Evolutionary conservation across 2,113 vertebrate species (phyloP), one percentile per base, ranked within the genome.

Genomic region (Lophius piscatorius): DNA sequence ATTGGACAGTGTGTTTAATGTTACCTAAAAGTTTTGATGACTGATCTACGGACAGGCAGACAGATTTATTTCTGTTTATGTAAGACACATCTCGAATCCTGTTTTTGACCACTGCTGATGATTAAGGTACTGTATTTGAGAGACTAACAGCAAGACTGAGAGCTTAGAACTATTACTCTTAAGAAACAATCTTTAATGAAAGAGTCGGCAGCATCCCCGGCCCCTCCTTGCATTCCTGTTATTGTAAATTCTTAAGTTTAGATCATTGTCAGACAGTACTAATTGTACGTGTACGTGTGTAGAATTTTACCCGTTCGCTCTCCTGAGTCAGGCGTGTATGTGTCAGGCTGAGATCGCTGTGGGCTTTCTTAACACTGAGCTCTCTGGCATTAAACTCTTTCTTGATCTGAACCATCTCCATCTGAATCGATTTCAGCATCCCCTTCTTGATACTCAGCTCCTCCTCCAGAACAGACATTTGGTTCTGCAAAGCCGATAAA

Each of bases 271-370:
- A n/a, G n/a, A n/a, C n/a, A n/a, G n/a, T n/a, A 60, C 40, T 18
- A 52, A 24, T n/a, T 28, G 9, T 13, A 45, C 28, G 12, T 18
- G 11, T 11, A 22, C 9, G 4, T 26, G 51, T 22, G 33, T 21
- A 18, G 39, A 44, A 35, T 46, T 22, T 79, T 85, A 92, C 91
- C 88, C 83, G 79, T 44, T 90, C 83, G 9, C 55, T 84, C 52
- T 92, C 87, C 69, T 91, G 88, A 24, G 83, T 58, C 1, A 82
- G 78, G 18, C 83, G 83, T 10, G 83, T 76, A 7, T 82, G 87
- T 2, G 80, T 78, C 57, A 73, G 39, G 36, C 56, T 76, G 20
- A 93, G 82, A 51, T 91, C 84, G 1, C 86, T 78, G 1, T 60
- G 64, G 22, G 69, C 49, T 75, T 52, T 89, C 28, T 78, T 83